Evolutionary conservation across 2,797 vertebrate species (phyloP), one percentile per base, ranked within the genome.

Genomic region (Phaenicophaeus curvirostris): DNA sequence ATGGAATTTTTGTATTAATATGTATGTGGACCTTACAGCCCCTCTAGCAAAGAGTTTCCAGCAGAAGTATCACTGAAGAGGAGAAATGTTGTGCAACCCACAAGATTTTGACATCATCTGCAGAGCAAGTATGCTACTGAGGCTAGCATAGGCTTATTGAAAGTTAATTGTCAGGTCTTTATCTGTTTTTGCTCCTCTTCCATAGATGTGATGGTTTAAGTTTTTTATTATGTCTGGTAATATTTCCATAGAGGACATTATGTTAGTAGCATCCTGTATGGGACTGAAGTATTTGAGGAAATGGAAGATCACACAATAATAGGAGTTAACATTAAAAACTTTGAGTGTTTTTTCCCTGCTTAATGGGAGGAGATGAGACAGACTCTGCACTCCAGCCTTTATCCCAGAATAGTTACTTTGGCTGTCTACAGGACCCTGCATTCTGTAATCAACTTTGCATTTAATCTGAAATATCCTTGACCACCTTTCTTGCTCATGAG

Each of bases 291-390:
- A 6, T 84, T 59, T 85, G 33, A 88, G 37, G 24, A 72, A 88
- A 42, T 73, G 41, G 41, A 74, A 27, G 23, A 55, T 53, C 17
- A 62, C 5, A 59, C 4, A 44, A 15, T 31, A 71, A 35, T 3
- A 63, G 4, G 3, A 71, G 23, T 46, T 77, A 59, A 31, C 4
- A 71, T 53, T 31, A 5, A 76, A 74, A 66, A 3, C 46, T 53
- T 33, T 11, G 12, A 3, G 1, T 7, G 20, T 79, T 90, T 30
- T 0, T 1, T 2, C 5, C 7, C 19, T 61, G 21, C 50, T 84
- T 84, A 67, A 51, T 65, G 18, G 68, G 42, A 37, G 15, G 51
- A 74, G 15, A 46, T 73, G 31, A 79, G 55, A 30, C 5, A 50
- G 35, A 37, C 7, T 85, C 15, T 54, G 12, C 31, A 61, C 8